Evolutionary conservation across 2,888 invertebrate species (phyloP).

Genomic region (Conistra vaccinii): DNA sequence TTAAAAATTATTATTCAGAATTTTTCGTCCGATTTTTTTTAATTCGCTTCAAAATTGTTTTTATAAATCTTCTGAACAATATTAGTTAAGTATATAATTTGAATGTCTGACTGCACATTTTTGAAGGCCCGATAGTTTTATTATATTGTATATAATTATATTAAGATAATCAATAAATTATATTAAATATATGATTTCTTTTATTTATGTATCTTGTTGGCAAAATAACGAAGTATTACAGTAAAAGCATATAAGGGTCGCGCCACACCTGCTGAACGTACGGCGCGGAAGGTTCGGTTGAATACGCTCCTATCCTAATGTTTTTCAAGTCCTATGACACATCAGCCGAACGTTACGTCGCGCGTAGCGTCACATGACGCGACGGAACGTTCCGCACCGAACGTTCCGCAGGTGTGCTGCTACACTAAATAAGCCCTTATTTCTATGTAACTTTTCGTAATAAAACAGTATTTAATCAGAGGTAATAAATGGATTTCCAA

Average conservation of each 20-base stretch:
- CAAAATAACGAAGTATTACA: background rate
- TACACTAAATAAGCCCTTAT: background rate
- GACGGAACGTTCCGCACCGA: too few relatives aligned
- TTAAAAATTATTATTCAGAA: slow-evolving; percentile 9
- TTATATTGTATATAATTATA: slow-evolving; percentile 64
- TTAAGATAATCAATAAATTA: slow-evolving; percentile 67
- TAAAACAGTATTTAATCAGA: background rate
- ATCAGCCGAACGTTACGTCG: too few relatives aligned
- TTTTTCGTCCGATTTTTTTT: background rate
- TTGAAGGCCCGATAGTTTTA: slow-evolving; percentile 42
- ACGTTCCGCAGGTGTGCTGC: too few relatives aligned
- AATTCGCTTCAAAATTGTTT: background rate
- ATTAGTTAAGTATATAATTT: background rate
- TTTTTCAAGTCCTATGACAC: too few relatives aligned
- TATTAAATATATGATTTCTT: slow-evolving; percentile 47
- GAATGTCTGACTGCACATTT: slow-evolving; percentile 36
- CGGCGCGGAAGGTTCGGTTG: too few relatives aligned
- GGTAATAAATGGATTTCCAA: background rate
- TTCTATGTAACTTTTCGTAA: background rate
- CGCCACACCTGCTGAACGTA: too few relatives aligned
- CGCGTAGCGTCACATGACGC: too few relatives aligned
- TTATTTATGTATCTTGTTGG: slow-evolving; percentile 32
- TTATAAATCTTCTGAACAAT: slow-evolving; percentile 1
- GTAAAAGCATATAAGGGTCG: background rate
- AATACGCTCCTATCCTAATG: too few relatives aligned